phyloP scores from a whole-genome alignment of 2,888 invertebrate species.

The Megaustenia siamemsis region DNA sequence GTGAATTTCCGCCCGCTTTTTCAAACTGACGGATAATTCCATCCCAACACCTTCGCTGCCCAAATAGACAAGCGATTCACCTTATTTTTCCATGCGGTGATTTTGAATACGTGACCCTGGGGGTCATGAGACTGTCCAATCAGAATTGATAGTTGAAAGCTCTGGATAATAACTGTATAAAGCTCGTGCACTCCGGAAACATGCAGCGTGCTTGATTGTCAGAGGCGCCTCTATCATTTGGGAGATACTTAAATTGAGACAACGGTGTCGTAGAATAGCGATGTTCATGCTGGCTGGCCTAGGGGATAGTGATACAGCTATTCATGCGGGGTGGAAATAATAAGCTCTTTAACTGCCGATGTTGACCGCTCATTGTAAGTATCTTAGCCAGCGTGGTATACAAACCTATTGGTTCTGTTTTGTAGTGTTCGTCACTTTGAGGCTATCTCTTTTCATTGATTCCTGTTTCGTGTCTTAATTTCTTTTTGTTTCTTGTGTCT shows the following conservation, averaged over 20 bases:
- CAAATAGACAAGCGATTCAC: not conserved
- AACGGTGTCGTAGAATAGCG: not conserved
- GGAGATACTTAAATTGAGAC: slow-evolving; percentile 3
- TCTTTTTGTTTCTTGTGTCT: too few relatives aligned
- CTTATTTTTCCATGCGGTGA: not conserved
- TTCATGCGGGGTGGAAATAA: not conserved
- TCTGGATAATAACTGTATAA: slow-evolving; percentile 42
- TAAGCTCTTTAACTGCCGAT: not conserved
- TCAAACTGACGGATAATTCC: not conserved
- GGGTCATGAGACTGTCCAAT: slow-evolving; percentile 15
- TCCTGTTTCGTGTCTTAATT: too few relatives aligned
- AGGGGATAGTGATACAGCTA: not conserved
- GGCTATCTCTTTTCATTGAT: too few relatives aligned
- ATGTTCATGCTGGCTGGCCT: slow-evolving; percentile 4
- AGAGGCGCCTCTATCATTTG: slow-evolving; percentile 4
- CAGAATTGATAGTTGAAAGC: slow-evolving; percentile 10
- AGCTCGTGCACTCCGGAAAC: not conserved
- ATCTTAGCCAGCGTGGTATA: too few relatives aligned
- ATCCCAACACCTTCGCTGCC: not conserved
- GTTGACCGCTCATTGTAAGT: not conserved
- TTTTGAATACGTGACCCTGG: slow-evolving; percentile 18
- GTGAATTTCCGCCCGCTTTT: slow-evolving; percentile 35
- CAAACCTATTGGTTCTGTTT: too few relatives aligned
- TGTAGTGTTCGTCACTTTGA: too few relatives aligned
- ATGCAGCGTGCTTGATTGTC: not conserved